Conservation (phyloP, 1,140 invertebrate genomes). For the Drosophila tsacasi region DNA sequence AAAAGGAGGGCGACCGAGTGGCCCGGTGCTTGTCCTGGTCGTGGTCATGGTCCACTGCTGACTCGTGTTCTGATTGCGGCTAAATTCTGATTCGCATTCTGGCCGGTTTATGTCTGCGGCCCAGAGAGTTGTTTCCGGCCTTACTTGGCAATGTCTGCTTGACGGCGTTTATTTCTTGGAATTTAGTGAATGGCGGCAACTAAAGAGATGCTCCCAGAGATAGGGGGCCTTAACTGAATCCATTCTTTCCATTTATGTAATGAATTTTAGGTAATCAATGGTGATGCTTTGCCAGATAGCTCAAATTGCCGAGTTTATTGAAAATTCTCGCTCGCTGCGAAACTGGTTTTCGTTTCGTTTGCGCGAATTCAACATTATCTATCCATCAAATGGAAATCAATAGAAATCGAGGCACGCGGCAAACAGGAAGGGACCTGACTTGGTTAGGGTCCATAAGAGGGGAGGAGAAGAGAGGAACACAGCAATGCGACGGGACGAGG, state of each 20-base stretch:
- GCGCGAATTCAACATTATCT: constrained; percentile 16
- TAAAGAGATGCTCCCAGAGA: constrained; percentile 2
- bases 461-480: not conserved
- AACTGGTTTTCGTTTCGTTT: constrained; percentile 3
- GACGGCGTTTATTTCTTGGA: constrained; percentile 22
- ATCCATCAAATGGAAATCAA: constrained; percentile 47
- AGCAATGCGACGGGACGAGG: not conserved
- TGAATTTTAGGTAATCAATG: constrained; percentile 25
- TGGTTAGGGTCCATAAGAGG: not conserved
- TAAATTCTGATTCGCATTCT: constrained; percentile 39
- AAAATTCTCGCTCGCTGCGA: constrained; percentile 3
- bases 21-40: not conserved
- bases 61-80: constrained; percentile 30
- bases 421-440: constrained; percentile 37
- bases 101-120: constrained; percentile 14
- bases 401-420: constrained; percentile 22
- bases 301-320: constrained; percentile 14
- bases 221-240: not conserved
- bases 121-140: constrained; percentile 39
- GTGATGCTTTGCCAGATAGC: not conserved
- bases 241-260: constrained; percentile 10
- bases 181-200: not conserved
- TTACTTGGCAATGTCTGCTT: constrained; percentile 21
- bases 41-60: constrained; percentile 15
- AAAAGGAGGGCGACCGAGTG: not conserved